phyloP scores from a whole-genome alignment of 2,113 vertebrate species.

The Caloenas nicobarica region DNA sequence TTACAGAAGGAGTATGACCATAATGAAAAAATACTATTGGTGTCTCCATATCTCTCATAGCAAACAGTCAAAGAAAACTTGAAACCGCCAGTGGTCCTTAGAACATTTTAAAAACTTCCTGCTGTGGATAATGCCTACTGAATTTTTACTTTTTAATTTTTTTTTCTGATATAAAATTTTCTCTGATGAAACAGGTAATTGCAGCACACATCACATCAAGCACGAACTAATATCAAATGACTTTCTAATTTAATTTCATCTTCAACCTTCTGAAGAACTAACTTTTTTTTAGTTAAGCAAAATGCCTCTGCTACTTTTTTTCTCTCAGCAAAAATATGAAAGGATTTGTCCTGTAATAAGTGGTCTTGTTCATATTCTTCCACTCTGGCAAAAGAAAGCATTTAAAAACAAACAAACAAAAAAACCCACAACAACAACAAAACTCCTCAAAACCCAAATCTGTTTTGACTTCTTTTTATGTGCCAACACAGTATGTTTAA shows the following conservation, averaged over 20 bases:
- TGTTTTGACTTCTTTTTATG: background rate
- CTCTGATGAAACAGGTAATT: background rate
- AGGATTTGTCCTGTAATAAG: background rate
- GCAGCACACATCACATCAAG: background rate
- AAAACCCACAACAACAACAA: background rate
- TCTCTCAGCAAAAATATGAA: background rate
- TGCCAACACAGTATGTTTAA: background rate
- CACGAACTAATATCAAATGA: background rate
- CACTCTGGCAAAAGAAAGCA: background rate
- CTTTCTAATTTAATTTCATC: background rate
- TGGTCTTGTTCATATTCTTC: background rate
- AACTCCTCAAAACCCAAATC: fast-evolving
- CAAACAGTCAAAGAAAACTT: background rate
- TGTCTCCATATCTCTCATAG: background rate
- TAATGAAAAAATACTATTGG: background rate
- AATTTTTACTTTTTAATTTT: background rate
- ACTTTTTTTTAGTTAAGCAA: background rate
- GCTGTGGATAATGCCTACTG: background rate
- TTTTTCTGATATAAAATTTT: background rate
- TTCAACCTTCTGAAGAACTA: background rate
- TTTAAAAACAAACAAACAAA: too few species aligned
- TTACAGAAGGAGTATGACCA: background rate
- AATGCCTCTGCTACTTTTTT: background rate
- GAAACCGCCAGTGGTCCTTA: background rate
- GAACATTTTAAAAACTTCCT: background rate